Percentiles rank a stretch among this genome's conserved stretches.
These are phyloP conservation scores for Tursiops truncatus DNA, from an alignment of 2,113 vertebrate species.

Conservation along the genomic window DNA sequence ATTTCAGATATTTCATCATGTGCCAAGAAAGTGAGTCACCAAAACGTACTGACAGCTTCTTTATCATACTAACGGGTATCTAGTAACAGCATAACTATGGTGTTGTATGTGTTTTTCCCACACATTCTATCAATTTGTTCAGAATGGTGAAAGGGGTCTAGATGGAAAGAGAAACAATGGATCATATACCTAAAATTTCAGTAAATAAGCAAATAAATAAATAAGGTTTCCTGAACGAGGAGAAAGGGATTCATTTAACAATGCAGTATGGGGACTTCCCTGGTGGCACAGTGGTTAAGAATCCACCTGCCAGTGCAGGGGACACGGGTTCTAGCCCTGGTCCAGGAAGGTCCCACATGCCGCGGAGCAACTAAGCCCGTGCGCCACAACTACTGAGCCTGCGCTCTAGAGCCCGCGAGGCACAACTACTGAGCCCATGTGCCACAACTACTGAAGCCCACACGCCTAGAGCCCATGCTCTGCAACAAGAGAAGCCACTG, in stretches of 20 bases:
- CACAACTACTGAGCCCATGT: too few species aligned
- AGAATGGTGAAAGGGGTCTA: background rate
- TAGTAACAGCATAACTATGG: too few species aligned
- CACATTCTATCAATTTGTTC: background rate
- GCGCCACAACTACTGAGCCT: too few species aligned
- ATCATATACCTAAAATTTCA: background rate
- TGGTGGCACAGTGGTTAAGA: background rate
- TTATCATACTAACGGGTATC: background rate
- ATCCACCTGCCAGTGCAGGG: fast-evolving
- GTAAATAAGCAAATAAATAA: background rate
- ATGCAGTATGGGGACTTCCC: background rate
- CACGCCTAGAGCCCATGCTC: too few species aligned
- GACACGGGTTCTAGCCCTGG: background rate
- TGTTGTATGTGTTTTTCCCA: background rate
- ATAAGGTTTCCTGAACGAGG: background rate
- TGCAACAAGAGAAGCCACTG: too few species aligned
- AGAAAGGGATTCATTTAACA: background rate
- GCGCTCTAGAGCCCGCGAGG: too few species aligned
- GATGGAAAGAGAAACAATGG: background rate
- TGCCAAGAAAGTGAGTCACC: background rate
- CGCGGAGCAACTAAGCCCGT: too few species aligned
- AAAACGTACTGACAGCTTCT: background rate
- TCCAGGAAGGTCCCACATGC: background rate
- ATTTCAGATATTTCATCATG: background rate
- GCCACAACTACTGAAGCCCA: too few species aligned